A percentile compares a stretch with the other conserved stretches of the same genome.
These are phyloP conservation scores for Galeruca laticollis DNA, from an alignment of 2,888 invertebrate species.

Conservation along the genomic window DNA sequence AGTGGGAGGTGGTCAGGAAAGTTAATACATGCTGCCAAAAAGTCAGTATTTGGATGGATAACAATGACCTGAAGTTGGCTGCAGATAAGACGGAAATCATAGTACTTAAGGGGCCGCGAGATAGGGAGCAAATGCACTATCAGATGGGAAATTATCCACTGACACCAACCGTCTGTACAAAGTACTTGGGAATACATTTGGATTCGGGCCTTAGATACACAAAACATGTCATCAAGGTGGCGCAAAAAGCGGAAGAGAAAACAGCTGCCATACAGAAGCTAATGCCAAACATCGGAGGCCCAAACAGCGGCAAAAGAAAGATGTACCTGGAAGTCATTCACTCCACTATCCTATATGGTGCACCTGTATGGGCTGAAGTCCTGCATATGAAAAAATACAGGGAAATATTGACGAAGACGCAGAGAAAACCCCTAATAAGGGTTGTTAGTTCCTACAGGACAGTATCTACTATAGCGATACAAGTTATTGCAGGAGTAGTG, in stretches of 20 bases:
- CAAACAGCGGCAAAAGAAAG: conserved; percentile 32
- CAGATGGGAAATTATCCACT: conserved; percentile 15
- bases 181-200: conserved; percentile 19
- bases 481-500: not conserved
- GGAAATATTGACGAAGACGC: not conserved
- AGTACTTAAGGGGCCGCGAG: not conserved
- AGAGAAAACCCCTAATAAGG: conserved; percentile 18
- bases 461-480: not conserved
- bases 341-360: conserved; percentile 39
- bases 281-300: conserved; percentile 42
- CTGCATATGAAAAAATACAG: conserved; percentile 7
- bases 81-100: conserved; percentile 22
- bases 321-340: conserved; percentile 29
- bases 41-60: conserved; percentile 26
- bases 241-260: conserved; percentile 20
- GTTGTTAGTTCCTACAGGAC: conserved; percentile 4
- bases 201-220: conserved; percentile 3
- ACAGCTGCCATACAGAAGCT: conserved; percentile 15
- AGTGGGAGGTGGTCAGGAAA: not conserved
- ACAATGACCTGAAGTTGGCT: conserved; percentile 12
- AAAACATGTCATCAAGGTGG: conserved; percentile 11
- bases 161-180: too few relatives aligned
- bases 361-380: conserved; percentile 33
- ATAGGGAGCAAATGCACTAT: not conserved
- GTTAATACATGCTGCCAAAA: not conserved